Base-by-base conservation (phyloP, 2,888 invertebrate species). In the Cheiracanthium punctorium region DNA sequence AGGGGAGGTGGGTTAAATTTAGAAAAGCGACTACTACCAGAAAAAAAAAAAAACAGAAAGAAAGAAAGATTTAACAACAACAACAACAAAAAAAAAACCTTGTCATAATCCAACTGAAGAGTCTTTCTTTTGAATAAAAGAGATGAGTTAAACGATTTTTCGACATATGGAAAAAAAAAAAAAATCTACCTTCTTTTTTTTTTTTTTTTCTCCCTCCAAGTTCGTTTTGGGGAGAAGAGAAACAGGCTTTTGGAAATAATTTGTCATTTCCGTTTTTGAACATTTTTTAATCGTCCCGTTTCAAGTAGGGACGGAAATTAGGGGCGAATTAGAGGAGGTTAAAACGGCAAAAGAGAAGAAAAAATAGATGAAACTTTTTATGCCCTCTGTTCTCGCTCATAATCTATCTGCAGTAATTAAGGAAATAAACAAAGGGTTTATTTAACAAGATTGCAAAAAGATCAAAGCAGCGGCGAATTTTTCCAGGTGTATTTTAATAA, bases 251-350 rank as follows among this genome's bases (percentile, higher is more conserved):
- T 33, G 24, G 41, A 72, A 30, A 65, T 82, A 82, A 82, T 82
- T 82, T 82, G 82, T 82, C 75, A 82, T 71, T 75, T 82, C 82
- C 82, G 75, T 70, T 82, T 30, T 20, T 43, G 52, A 52, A 30
- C 32, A 33, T 43, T 74, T 74, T 81, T 80, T 80, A 29, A 43
- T 67, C 72, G 72, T 33, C 48, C 69, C 41, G 14, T 64, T 75
- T 29, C 8, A 37, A 12, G 4, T n/a, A 32, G n/a, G 29, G 69
- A 69, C 82, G 82, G 75, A 82, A 82, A 82, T 82, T 82, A 75
- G 75, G 32, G 82, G 80, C 81, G 48, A 58, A 72, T 82, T 77
- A 71, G 43, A 64, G 72, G 71, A 70, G 52, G 73, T 30, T 43
- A 30, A 67, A 17, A 48, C 17, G 43, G 17, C 1, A 2, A 17